These are phyloP conservation scores for Corynorhinus townsendii DNA, from an alignment of 2,113 vertebrate species.

Conservation along the genomic window DNA sequence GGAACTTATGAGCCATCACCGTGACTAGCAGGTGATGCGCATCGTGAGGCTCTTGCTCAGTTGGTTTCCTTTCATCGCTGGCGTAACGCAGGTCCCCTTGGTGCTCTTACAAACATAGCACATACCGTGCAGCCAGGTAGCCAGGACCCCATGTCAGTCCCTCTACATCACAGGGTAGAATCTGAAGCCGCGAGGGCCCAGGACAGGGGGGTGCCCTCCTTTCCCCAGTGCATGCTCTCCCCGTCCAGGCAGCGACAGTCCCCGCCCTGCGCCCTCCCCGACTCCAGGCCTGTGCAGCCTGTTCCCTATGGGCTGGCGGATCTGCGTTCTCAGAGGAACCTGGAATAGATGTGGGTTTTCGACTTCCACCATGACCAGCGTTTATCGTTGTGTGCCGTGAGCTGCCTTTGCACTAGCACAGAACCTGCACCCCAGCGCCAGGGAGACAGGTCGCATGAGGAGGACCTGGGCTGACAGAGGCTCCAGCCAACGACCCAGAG, in stretches of 20 bases:
- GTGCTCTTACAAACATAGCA: background rate
- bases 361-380: background rate
- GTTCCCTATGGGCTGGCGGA: background rate
- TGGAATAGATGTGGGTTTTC: background rate
- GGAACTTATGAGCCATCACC: background rate
- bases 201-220: too few relatives aligned
- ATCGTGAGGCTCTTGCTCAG: background rate
- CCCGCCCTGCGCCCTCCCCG: too few relatives aligned
- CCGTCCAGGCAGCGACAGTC: fast-evolving
- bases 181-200: background rate
- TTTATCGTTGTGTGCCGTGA: background rate
- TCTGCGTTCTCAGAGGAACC: background rate
- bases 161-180: fast-evolving
- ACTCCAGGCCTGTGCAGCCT: background rate
- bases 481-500: background rate
- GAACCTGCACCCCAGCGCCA: background rate
- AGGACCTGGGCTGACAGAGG: background rate
- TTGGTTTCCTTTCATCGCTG: background rate
- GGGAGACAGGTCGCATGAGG: too few relatives aligned
- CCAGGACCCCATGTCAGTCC: background rate
- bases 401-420: background rate
- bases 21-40: background rate
- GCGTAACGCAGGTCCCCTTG: background rate
- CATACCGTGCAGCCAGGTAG: background rate
- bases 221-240: background rate